Conservation (phyloP, 1,140 invertebrate species). For the Plectus sambesii region DNA sequence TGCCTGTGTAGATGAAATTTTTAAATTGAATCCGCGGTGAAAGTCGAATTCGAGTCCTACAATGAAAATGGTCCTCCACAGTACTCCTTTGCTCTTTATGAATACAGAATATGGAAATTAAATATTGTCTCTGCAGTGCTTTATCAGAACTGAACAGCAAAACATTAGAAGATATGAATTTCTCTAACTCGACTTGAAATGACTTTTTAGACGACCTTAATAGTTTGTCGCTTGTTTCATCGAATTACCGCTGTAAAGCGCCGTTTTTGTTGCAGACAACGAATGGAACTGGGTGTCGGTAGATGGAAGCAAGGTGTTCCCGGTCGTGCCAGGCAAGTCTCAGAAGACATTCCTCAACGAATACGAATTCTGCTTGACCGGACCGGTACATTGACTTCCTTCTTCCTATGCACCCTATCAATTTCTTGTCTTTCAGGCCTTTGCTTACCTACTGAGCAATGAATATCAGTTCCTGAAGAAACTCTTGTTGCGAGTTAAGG, state of each 20-base stretch:
- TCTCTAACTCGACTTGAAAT: too few species aligned
- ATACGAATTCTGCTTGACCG: constrained; percentile 84
- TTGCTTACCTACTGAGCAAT: constrained; percentile 60
- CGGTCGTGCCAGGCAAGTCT: constrained; percentile 53
- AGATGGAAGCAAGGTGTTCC: constrained; percentile 58
- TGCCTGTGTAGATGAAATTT: background rate
- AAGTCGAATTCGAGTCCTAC: background rate
- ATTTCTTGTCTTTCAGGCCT: constrained; percentile 52
- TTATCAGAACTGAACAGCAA: too few species aligned
- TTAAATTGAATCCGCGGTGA: background rate
- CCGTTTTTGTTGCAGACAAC: constrained; percentile 51
- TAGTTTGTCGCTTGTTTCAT: too few species aligned
- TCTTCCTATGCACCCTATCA: background rate
- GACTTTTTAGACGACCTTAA: too few species aligned
- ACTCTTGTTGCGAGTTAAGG: constrained; percentile 69
- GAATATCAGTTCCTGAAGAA: constrained; percentile 57
- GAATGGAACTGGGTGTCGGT: constrained; percentile 73
- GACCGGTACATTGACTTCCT: constrained; percentile 56
- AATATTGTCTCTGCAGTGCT: too few species aligned
- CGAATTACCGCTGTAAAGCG: too few species aligned
- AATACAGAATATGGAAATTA: too few species aligned
- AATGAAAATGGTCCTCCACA: background rate
- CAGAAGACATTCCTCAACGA: constrained; percentile 54
- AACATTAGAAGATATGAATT: too few species aligned
- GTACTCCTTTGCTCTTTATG: too few species aligned